Conservation (phyloP, 37 sponge, comb jelly and placozoan genomes). For the Axinella damicornis region DNA sequence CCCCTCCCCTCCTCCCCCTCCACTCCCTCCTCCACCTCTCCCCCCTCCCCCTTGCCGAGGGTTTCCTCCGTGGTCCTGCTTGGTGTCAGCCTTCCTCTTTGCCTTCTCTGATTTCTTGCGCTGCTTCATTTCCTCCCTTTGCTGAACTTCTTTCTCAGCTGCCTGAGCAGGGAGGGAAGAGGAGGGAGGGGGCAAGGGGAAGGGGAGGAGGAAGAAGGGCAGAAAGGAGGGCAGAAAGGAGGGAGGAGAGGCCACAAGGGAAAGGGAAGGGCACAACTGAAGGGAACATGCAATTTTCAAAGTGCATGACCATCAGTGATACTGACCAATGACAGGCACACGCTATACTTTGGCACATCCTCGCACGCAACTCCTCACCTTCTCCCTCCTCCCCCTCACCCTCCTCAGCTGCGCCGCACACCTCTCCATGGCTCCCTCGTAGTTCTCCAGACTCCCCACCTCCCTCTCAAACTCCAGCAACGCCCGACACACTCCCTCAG, state of each 20-base stretch:
- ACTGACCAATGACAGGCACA: constrained; percentile 3
- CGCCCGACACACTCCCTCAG: constrained; percentile 62
- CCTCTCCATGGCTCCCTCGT: constrained; percentile 52
- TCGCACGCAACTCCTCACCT: constrained; percentile 28
- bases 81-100: background rate
- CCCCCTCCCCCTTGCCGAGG: background rate
- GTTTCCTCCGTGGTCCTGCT: too few relatives aligned
- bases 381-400: constrained; percentile 51
- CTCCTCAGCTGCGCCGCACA: constrained; percentile 53
- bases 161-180: constrained; percentile 2
- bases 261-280: constrained; percentile 3
- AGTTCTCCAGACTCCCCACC: constrained; percentile 61
- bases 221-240: background rate
- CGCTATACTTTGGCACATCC: background rate
- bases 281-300: too few relatives aligned
- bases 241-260: background rate
- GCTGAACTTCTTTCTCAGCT: constrained; percentile 45
- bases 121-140: constrained; percentile 41
- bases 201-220: background rate
- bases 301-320: background rate
- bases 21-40: background rate
- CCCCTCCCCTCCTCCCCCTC: background rate
- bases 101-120: constrained; percentile 32
- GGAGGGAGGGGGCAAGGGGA: too few relatives aligned
- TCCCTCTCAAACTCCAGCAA: constrained; percentile 84